Conservation (phyloP, 2,888 invertebrate genomes). For the Pilophorus perplexus region DNA sequence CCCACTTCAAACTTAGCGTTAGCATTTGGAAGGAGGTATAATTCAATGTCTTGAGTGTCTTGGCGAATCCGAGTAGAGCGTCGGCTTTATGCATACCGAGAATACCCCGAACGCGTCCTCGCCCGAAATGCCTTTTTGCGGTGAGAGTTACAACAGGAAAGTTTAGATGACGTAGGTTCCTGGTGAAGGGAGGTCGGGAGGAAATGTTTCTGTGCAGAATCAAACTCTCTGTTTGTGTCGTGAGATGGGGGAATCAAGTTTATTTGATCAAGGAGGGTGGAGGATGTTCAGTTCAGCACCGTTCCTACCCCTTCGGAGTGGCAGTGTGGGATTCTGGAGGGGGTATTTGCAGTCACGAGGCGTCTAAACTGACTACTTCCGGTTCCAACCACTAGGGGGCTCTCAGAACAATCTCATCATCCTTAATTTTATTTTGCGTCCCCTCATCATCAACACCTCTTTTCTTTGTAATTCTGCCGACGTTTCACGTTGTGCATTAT, state of each 20-base stretch:
- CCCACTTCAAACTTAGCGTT: no score
- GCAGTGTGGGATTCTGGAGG: constrained; percentile 7
- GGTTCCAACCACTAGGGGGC: constrained; percentile 36
- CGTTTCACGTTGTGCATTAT: no score
- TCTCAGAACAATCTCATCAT: constrained; percentile 38
- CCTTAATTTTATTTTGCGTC: constrained; percentile 35
- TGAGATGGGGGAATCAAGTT: constrained; percentile 39
- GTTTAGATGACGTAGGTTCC: not conserved
- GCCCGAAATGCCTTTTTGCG: no score
- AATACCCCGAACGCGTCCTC: no score
- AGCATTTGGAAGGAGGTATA: no score
- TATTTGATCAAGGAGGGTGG: constrained; percentile 35
- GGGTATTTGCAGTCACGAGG: constrained; percentile 40
- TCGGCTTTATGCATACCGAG: no score
- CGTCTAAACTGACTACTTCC: constrained; percentile 41
- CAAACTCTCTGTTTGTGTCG: constrained; percentile 40
- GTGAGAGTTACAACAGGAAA: not conserved
- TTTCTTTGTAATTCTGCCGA: constrained; percentile 15
- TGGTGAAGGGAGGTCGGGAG: constrained; percentile 5
- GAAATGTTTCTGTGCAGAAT: constrained; percentile 37
- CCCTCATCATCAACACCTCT: constrained; percentile 32
- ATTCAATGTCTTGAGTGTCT: no score
- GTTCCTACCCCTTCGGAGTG: not conserved
- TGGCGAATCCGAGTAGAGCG: no score
- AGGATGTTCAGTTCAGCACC: not conserved